Evolutionary conservation across 2,888 invertebrate genomes (phyloP).

Genomic region (Cerastis rubricosa): DNA sequence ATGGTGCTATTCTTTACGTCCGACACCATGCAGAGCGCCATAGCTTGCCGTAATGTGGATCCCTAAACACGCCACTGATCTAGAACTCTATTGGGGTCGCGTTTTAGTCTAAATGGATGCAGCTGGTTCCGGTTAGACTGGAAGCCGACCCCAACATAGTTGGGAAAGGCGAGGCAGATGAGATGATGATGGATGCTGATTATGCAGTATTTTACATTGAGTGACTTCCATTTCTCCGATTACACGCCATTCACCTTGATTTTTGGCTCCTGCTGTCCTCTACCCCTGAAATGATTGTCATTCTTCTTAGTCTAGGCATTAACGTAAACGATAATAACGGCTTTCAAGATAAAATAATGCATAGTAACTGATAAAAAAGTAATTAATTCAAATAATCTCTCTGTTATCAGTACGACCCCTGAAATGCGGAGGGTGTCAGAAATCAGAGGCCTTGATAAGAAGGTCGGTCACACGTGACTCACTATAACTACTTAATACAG

Average conservation of each 20-base stretch:
- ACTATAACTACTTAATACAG: no score
- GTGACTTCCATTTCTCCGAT: no score
- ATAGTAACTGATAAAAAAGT: not conserved
- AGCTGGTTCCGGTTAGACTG: no score
- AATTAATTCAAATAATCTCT: not conserved
- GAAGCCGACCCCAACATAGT: no score
- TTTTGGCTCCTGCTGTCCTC: no score
- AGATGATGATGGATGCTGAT: no score
- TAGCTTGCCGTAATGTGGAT: not conserved
- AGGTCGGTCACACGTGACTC: not conserved
- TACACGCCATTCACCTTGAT: no score
- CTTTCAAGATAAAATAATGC: not conserved
- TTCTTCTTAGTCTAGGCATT: not conserved
- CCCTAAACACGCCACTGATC: not conserved
- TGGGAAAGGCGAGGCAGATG: no score
- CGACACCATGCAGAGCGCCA: no score
- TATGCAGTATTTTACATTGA: no score
- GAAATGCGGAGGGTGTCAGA: not conserved
- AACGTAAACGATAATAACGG: not conserved
- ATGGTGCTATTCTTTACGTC: no score
- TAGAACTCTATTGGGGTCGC: not conserved
- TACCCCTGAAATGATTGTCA: no score
- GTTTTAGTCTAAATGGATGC: not conserved
- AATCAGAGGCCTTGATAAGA: slow-evolving; percentile 15
- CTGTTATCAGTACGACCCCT: not conserved